Conservation (phyloP, 2,797 vertebrate genomes). For the Spheniscus humboldti region DNA sequence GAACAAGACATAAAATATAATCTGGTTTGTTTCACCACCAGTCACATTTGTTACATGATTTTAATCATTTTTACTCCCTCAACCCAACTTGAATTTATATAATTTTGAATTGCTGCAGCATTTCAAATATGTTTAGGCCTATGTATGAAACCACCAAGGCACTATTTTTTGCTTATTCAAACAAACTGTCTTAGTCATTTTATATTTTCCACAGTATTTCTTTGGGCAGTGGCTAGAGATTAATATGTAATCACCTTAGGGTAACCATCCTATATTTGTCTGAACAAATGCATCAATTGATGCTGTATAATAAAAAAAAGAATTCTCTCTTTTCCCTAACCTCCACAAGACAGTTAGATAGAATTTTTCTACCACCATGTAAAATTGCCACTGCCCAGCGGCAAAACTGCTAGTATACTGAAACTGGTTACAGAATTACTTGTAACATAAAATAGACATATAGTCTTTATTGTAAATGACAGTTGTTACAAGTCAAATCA, state of each 20-base stretch:
- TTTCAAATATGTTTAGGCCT: background rate
- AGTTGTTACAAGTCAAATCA: background rate
- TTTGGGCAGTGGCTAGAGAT: background rate
- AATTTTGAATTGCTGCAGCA: background rate
- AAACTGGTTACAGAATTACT: background rate
- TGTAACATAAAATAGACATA: background rate
- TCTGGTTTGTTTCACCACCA: background rate
- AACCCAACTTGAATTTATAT: background rate
- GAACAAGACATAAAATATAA: background rate
- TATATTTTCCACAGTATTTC: background rate
- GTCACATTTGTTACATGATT: background rate
- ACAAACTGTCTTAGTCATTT: background rate
- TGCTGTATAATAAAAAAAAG: background rate
- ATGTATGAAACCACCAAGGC: background rate
- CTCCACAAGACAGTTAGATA: background rate
- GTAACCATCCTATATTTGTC: background rate
- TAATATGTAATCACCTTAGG: background rate
- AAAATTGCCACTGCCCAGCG: background rate
- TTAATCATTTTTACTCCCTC: background rate
- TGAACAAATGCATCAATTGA: background rate
- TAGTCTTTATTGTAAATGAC: background rate
- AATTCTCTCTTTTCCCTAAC: background rate
- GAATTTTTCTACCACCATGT: background rate
- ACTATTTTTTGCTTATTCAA: background rate
- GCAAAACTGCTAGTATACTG: background rate